These are phyloP conservation scores for Thaleichthys pacificus DNA, from an alignment of 2,797 vertebrate species.

Conservation along the genomic window DNA sequence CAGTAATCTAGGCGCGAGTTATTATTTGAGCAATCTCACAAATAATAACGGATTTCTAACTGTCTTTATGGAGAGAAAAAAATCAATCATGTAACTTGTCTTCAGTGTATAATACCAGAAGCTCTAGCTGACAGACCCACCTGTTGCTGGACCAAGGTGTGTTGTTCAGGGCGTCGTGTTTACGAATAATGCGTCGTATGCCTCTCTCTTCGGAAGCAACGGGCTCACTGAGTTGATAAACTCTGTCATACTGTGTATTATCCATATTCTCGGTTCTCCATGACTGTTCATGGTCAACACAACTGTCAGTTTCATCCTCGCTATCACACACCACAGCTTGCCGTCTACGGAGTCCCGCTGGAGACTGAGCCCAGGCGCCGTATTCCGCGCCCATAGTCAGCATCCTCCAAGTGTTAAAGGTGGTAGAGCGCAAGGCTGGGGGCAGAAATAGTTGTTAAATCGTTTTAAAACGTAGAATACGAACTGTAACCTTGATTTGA, in stretches of 20 bases:
- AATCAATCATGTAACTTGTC: neutral
- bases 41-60: neutral
- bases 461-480: no score
- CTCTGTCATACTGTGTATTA: constrained; percentile 32
- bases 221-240: constrained; percentile 46
- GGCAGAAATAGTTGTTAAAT: no score
- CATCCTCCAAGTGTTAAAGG: constrained; percentile 73
- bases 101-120: neutral
- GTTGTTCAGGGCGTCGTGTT: constrained; percentile 56
- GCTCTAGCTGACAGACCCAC: neutral
- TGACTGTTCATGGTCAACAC: neutral
- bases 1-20: no score
- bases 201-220: constrained; percentile 15
- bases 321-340: constrained; percentile 4
- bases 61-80: no score
- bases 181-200: constrained; percentile 47
- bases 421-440: constrained; percentile 67
- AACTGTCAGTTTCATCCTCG: neutral
- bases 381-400: constrained; percentile 71
- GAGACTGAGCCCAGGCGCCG: constrained; percentile 65
- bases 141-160: constrained; percentile 36
- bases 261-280: constrained; percentile 5
- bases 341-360: constrained; percentile 15
- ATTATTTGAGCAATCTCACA: no score
- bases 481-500: no score